Base-by-base conservation (phyloP, 2,797 vertebrate genomes). In the Sebastes melanostomus region DNA sequence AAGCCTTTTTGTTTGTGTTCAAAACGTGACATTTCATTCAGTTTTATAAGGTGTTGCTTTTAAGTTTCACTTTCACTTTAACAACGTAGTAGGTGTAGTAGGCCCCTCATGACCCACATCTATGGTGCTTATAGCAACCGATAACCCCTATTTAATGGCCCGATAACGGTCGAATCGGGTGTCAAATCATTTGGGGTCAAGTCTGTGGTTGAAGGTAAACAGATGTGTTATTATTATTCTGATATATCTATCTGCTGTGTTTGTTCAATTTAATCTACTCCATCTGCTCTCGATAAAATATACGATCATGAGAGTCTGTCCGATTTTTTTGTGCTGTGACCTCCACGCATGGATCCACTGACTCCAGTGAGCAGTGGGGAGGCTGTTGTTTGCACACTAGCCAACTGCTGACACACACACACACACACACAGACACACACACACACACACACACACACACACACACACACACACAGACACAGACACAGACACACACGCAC, bases 271-370 rank as follows among this genome's bases (percentile, higher is more conserved):
- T 36, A 77, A 79, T 80, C 69, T 8, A 0, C 27, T 79, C 74
- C 81, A 83, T 82, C 78, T 87, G 79, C 8, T 75, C 55, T 58
- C 18, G 0, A 56, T 78, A 54, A 65, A 80, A 80, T 60, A 22
- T 50, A 66, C 32, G 5, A 78, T 29, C 67, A 11, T 8, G 30
- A 62, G 68, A 80, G 36, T 65, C 63, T 16, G 73, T 69, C 52
- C 3, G 6, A n/a, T 72, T 55, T 60, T 63, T 72, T 63, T 73
- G 63, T 32, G 72, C 65, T 5, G 10, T 88, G 85, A 86, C 78
- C 86, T 88, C 65, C 30, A 78, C 30, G 27, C 77, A 24, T 66
- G 60, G 18, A 59, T 55, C n/a, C 2, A 52, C 71, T 34, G 72
- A 58, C 73, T 83, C 52, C 52, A 25, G 63, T 24, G 77, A 81